Evolutionary conservation across 2,888 invertebrate species (phyloP), one percentile per base, ranked within the genome.

Genomic region (Philaethria dido): DNA sequence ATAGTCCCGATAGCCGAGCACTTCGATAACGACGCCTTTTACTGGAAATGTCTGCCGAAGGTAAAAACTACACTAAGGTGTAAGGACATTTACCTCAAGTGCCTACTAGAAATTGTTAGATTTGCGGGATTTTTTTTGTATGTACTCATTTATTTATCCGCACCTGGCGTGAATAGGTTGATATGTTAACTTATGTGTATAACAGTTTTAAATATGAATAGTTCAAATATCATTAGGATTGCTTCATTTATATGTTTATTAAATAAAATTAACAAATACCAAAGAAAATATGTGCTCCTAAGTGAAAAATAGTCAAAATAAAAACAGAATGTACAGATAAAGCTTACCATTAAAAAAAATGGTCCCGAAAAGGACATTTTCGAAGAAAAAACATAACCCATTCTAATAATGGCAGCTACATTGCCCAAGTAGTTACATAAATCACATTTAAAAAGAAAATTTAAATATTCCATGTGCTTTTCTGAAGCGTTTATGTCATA

Each of bases 1-100:
- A 61, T 61, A 45, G 42, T 42, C 47, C 45, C 61, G 47, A 61
- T 61, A 45, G 42, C 25, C 20, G 20, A 48, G 20, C n/a, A 18
- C 47, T 20, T 20, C 36, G 47, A 61, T 36, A 47, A 61, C 45
- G 29, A 60, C 47, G 45, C 18, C 33, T 33, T 33, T 33, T 18
- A 20, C 61, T 47, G 36, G 29, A 48, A 36, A 18, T 25, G 5
- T 16, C 22, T 57, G 11, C 22, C 16, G n/a, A 22, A 57, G 42
- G 39, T 57, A 16, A 42, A 57, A 25, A 42, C 22, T 11, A 11
- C n/a, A 11, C 22, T 25, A 16, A 57, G n/a, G n/a, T n/a, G n/a
- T n/a, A n/a, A n/a, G 57, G 22, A 57, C 42, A 42, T 42, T 42
- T n/a, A 39, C 39, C 22, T 5, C 5, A n/a, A 25, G n/a, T 42